Base-by-base conservation (phyloP, 2,888 invertebrate genomes). In the Petrolisthes manimaculis region DNA sequence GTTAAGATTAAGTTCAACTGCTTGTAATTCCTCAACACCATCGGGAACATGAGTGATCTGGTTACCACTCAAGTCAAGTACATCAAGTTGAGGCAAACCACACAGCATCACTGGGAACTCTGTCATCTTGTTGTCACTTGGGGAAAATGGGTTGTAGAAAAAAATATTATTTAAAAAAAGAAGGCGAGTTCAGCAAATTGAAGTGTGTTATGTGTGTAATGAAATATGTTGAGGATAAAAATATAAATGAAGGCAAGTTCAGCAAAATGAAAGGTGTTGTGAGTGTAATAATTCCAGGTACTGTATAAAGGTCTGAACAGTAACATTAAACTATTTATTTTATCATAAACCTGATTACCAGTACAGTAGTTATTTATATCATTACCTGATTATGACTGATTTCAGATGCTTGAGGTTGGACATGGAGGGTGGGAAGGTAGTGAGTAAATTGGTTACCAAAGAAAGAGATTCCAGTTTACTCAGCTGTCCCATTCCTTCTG, bases 31-130 rank as follows among this genome's bases (percentile, higher is more conserved):
- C 91, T 93, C 93, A 92, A 93, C 93, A 92, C 91, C 92, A 90
- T 92, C 93, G 93, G 92, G 93, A 93, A 92, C 92, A 91, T 92
- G 92, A 88, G 95, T 95, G 75, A 99, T 96, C 92, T 95, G 95
- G 93, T 99, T 99, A 91, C 95, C 95, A 0, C 98, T 97, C 89
- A 99, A 93, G 93, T 99, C 98, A 61, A 99, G 93, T 6, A 97
- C 95, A 92, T 98, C 98, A 91, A 99, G 94, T 92, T 96, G 96
- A 92, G 95, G 96, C 12, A 99, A 94, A 0, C 96, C 95, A 92
- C 96, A 95, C 89, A 99, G 94, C 93, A 96, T 95, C 0, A 94
- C 92, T 0, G 99, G 99, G 93, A 99, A 97, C 89, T 95, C 94
- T 90, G 94, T 95, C 18, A 99, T 94, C 91, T 95, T 95, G 93